Percentiles rank a stretch among this genome's conserved stretches.
These are phyloP conservation scores for Cassiopea xamachana DNA, from an alignment of 30 jellyfish, hydroid and myxozoan genomes.

Conservation along the genomic window DNA sequence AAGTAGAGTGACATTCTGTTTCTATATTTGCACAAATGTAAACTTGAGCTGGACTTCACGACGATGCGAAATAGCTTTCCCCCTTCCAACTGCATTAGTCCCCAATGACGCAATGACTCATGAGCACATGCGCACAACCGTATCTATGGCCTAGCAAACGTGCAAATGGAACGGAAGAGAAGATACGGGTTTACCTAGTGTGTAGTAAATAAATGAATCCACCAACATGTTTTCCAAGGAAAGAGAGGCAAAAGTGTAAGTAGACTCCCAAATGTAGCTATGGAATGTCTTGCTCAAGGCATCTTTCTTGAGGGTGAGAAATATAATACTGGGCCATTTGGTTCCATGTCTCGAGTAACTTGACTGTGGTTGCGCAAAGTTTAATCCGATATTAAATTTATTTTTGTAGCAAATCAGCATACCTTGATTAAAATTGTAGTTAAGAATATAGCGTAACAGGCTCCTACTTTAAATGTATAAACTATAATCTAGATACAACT, in stretches of 20 bases:
- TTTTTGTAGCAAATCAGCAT: too few species aligned
- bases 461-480: too few species aligned
- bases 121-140: constrained; percentile 10
- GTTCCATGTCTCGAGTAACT: background rate
- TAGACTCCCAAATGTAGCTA: background rate
- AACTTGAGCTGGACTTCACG: too few species aligned
- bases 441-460: too few species aligned
- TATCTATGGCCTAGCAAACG: constrained; percentile 15
- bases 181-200: background rate
- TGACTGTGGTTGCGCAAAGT: background rate
- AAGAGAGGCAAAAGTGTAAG: constrained; percentile 10
- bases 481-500: too few species aligned
- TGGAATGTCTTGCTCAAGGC: background rate
- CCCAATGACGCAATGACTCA: background rate
- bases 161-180: background rate
- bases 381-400: too few species aligned
- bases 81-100: background rate
- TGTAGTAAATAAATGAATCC: background rate
- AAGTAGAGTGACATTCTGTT: too few species aligned
- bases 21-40: too few species aligned
- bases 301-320: background rate
- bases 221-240: constrained; percentile 3
- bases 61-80: background rate
- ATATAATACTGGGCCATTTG: background rate
- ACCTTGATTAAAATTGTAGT: too few species aligned